Percentiles rank a stretch among this genome's conserved stretches.
phyloP scores from a whole-genome alignment of 2,888 invertebrate genomes.

The Ormyrus nitidulus region DNA sequence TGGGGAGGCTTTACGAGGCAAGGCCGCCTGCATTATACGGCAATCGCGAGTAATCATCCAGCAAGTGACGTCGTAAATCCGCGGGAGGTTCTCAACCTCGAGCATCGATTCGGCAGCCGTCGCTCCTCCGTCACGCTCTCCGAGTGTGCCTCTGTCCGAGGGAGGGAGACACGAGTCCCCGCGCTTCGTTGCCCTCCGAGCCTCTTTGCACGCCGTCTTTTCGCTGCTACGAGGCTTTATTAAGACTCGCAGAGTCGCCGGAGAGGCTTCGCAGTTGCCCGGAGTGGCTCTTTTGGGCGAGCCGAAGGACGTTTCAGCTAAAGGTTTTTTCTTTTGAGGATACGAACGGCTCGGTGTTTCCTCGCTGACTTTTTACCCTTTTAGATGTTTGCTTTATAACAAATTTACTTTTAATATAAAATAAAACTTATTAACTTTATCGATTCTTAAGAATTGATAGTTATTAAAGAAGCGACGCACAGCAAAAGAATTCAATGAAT shows the following conservation, averaged over 20 bases:
- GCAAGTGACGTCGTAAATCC: constrained; percentile 71
- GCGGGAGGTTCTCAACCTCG: constrained; percentile 70
- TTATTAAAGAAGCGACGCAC: too few species aligned
- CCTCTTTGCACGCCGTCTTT: too few species aligned
- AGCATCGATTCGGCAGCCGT: constrained; percentile 63
- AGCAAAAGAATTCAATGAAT: background rate
- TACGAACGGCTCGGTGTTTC: too few species aligned
- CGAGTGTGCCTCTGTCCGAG: background rate
- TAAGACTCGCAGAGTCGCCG: background rate
- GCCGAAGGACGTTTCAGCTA: background rate
- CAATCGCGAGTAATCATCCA: constrained; percentile 74
- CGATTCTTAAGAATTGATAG: too few species aligned
- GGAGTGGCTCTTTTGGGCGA: background rate
- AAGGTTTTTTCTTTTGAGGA: background rate
- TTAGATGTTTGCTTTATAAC: too few species aligned
- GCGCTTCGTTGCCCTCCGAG: too few species aligned
- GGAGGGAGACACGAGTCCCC: background rate
- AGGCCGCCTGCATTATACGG: constrained; percentile 72
- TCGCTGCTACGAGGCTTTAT: too few species aligned
- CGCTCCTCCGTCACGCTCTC: background rate
- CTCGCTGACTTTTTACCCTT: too few species aligned
- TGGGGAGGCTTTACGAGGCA: constrained; percentile 70
- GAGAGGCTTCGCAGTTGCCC: background rate
- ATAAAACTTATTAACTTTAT: too few species aligned
- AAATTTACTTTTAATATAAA: too few species aligned